phyloP scores from a whole-genome alignment of 2,888 invertebrate species.

The Abscondita cerata region DNA sequence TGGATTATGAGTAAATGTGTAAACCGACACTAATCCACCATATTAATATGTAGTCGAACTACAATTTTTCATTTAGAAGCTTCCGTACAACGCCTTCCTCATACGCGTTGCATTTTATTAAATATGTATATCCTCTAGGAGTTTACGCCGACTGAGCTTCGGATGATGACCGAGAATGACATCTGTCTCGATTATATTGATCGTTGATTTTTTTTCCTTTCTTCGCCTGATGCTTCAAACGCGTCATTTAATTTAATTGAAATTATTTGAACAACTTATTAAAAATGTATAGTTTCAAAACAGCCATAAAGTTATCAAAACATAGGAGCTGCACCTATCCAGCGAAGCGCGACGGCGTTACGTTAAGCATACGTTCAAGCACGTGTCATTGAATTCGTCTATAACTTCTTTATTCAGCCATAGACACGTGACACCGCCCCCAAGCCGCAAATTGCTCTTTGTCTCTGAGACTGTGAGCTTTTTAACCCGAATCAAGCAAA shows the following conservation, averaged over 20 bases:
- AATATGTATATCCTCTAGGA: constrained; percentile 1
- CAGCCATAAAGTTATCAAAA: constrained; percentile 33
- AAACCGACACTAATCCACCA: constrained; percentile 43
- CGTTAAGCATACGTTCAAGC: constrained; percentile 46
- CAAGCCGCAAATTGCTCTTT: constrained; percentile 58
- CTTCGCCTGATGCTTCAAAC: no score
- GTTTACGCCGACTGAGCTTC: no score
- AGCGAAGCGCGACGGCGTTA: constrained; percentile 55
- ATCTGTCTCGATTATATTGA: no score
- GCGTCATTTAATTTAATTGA: neutral
- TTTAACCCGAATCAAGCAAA: neutral
- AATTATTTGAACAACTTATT: constrained; percentile 7
- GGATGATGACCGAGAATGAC: no score
- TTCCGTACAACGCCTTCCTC: constrained; percentile 16
- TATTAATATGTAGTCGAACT: constrained; percentile 37
- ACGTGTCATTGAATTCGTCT: constrained; percentile 54
- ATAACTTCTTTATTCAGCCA: constrained; percentile 57
- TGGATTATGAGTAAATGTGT: constrained; percentile 44
- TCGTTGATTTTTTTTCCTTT: no score
- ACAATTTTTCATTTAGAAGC: constrained; percentile 14
- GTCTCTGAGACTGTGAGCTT: constrained; percentile 49
- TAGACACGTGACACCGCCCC: constrained; percentile 59
- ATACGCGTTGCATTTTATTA: neutral
- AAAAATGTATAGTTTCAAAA: constrained; percentile 27
- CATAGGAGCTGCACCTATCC: constrained; percentile 48